Evolutionary conservation across 2,888 invertebrate species (phyloP).

Genomic region (Monoplex corrugatus): DNA sequence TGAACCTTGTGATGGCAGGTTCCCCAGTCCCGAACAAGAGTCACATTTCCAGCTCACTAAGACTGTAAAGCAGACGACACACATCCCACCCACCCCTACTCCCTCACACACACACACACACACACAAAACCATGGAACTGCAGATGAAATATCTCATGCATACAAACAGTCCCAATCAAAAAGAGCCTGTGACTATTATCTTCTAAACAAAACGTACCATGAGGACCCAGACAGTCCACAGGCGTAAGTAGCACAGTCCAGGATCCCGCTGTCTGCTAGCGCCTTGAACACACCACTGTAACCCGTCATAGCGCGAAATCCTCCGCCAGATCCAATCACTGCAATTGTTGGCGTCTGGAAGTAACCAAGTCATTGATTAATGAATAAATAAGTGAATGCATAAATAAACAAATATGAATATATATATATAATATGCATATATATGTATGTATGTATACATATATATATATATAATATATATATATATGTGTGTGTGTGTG

Average conservation of each 20-base stretch:
- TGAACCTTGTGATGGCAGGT: too few relatives aligned
- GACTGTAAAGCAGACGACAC: not conserved
- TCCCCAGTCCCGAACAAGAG: too few relatives aligned
- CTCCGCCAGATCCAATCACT: constrained; percentile 83
- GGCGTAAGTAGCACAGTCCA: constrained; percentile 81
- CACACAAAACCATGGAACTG: too few relatives aligned
- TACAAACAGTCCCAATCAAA: too few relatives aligned
- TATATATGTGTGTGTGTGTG: too few relatives aligned
- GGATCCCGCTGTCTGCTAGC: constrained; percentile 78
- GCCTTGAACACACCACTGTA: constrained; percentile 82
- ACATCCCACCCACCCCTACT: not conserved
- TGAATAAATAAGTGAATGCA: not conserved
- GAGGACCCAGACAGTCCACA: constrained; percentile 82
- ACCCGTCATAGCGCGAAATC: constrained; percentile 82
- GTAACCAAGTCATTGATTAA: too few relatives aligned
- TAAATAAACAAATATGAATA: not conserved
- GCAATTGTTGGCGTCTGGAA: constrained; percentile 81
- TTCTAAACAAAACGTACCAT: constrained; percentile 75
- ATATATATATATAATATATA: not conserved
- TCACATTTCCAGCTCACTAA: too few relatives aligned
- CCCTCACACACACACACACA: too few relatives aligned
- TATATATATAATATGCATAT: too few relatives aligned
- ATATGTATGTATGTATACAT: constrained; percentile 9
- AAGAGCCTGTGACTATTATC: not conserved
- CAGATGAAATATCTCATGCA: too few relatives aligned